Evolutionary conservation across 2,113 vertebrate species (phyloP).

Genomic region (Lepidothrix coronata): DNA sequence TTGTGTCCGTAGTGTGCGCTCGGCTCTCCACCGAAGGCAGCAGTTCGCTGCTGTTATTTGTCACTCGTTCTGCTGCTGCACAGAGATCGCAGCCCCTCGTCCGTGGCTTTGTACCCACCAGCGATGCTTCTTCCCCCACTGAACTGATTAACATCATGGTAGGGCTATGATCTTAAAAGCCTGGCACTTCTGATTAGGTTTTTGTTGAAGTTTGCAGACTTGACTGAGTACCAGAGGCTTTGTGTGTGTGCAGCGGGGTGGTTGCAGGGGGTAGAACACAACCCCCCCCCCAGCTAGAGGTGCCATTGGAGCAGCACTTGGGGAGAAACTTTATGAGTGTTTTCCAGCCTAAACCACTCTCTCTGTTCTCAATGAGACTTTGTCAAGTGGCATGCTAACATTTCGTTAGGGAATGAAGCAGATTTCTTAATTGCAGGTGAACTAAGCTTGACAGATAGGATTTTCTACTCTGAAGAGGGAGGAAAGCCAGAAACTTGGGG

Average conservation of each 20-base stretch:
- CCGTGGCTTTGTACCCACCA: neutral
- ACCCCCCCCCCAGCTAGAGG: neutral
- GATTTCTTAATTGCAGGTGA: constrained; percentile 39
- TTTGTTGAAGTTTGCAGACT: constrained; percentile 16
- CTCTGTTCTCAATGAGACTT: constrained; percentile 30
- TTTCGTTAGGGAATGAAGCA: constrained; percentile 55
- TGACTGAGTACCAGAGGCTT: neutral
- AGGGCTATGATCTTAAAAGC: constrained; percentile 63
- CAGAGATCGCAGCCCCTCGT: neutral
- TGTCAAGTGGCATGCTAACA: neutral
- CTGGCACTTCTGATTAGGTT: constrained; percentile 17
- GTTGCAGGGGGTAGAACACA: neutral
- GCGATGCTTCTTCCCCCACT: neutral
- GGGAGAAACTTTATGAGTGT: constrained; percentile 18
- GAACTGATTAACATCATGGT: constrained; percentile 23
- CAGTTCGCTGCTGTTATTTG: constrained; percentile 35
- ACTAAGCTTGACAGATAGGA: constrained; percentile 30
- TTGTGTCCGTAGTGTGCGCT: neutral
- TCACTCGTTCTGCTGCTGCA: neutral
- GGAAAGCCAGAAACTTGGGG: neutral
- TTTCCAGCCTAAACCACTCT: constrained; percentile 26
- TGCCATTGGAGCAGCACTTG: neutral
- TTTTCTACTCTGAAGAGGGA: constrained; percentile 12
- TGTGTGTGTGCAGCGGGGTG: neutral
- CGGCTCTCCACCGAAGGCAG: constrained; percentile 42